Base-by-base conservation (phyloP, 1,140 invertebrate species). In the Eciton burchellii region DNA sequence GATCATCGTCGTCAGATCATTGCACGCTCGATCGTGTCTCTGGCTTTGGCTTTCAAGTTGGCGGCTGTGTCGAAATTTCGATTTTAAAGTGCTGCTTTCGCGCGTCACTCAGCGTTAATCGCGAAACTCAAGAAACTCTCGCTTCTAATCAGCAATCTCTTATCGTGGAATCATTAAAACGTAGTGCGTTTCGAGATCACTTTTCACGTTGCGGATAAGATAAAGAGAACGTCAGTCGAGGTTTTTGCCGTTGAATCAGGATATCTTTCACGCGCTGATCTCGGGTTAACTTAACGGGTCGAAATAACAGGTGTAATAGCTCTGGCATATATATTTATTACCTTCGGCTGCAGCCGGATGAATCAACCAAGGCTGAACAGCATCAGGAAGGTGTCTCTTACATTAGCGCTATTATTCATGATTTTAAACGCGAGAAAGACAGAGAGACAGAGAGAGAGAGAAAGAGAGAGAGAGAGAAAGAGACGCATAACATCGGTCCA, bases 371-470 rank as follows among this genome's bases (percentile, higher is more conserved):
- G 57, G 29, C 29, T 72, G 35, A 6, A 72, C 21, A 43, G n/a
- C 49, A 56, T 35, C 41, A 73, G 56, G 24, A 60, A 73, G 43
- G 21, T 41, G 21, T 29, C 60, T 73, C 59, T 73, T 73, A 73
- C 21, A n/a, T 73, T 60, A 73, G 41, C 56, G 45, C 41, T 72
- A 9, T 72, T 57, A 45, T 73, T 73, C 56, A 70, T 52, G 24
- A 73, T 59, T 59, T 59, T 59, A 12, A 49, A 14, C 41, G 52
- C 52, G 35, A 73, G 43, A 59, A n/a, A n/a, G n/a, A n/a, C n/a
- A n/a, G n/a, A n/a, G n/a, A n/a, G n/a, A n/a, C n/a, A n/a, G n/a
- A n/a, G n/a, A n/a, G n/a, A n/a, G n/a, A n/a, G n/a, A n/a, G n/a
- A n/a, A n/a, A n/a, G n/a, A n/a, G n/a, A n/a, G n/a, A n/a, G n/a